Evolutionary conservation across 2,888 invertebrate species (phyloP), one percentile per base, ranked within the genome.

Genomic region (Trissoscelio sp.): DNA sequence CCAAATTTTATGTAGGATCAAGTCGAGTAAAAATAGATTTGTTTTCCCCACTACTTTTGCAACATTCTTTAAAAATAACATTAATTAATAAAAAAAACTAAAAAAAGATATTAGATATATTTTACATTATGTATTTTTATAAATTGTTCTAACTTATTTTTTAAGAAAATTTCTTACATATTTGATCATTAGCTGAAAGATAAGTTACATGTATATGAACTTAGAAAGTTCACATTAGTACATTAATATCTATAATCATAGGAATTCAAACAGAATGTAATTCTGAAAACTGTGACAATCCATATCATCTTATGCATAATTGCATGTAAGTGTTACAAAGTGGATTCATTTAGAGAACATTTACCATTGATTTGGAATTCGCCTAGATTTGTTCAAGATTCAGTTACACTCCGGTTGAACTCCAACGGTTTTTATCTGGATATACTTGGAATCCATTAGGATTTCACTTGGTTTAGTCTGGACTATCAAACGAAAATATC

Each of bases 291-390:
- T 57, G 60, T 73, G 53, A 79, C 60, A 58, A 60, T 53, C 46
- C 53, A 53, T 64, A 67, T 73, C 34, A 64, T 75, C 39, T 42
- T 16, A 62, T 51, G 39, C 11, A 44, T 77, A 77, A 77, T 77
- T 62, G 24, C 55, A 70, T 79, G 58, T 73, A 72, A 73, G 73
- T 79, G 67, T 79, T 73, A 73, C 79, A 67, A 58, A 53, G 14
- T 67, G 37, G 46, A 58, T 66, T 72, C 67, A 67, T 73, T 79
- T 66, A 22, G 14, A 58, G 37, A 6, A 2, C 44, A 42, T 48
- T 28, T 79, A 39, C 24, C 9, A 60, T 73, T 58, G 24, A 78
- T 78, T 79, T 28, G 46, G 75, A 53, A 79, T 73, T 58, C 51
- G 24, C 58, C 53, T 60, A 67, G 67, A 73, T 79, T 58, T 20